Percentiles rank a stretch among this genome's conserved stretches.
Evolutionary conservation across 2,113 vertebrate genomes (phyloP).

Genomic region (Onychorhynchus coronatus): DNA sequence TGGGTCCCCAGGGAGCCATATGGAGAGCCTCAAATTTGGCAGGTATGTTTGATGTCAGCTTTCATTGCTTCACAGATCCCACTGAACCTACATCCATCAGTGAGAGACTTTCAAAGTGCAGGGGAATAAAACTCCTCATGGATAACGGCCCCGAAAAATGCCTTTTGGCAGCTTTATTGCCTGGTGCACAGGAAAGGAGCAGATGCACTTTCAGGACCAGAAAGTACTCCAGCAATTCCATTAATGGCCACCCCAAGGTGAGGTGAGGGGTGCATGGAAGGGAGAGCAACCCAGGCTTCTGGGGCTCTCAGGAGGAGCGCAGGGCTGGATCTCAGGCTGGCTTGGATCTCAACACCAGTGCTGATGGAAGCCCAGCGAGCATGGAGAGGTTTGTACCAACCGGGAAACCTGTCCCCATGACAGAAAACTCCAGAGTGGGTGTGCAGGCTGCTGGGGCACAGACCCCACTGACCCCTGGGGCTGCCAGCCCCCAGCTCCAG

Average conservation of each 20-base stretch:
- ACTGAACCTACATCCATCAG: not conserved
- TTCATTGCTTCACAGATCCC: not conserved
- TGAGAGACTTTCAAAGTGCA: not conserved
- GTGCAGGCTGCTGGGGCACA: not conserved
- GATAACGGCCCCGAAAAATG: not conserved
- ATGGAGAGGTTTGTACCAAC: not conserved
- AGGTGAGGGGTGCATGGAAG: rapidly evolving
- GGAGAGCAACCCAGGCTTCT: rapidly evolving
- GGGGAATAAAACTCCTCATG: not conserved
- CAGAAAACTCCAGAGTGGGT: not conserved
- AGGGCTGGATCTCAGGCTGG: not conserved
- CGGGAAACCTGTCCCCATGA: not conserved
- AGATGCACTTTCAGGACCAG: not conserved
- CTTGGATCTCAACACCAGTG: not conserved
- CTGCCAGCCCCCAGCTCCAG: not conserved
- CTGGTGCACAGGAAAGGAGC: not conserved
- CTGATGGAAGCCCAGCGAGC: rapidly evolving
- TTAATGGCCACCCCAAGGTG: not conserved
- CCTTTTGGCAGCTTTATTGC: conserved; percentile 28
- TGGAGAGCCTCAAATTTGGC: not conserved
- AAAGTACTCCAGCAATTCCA: not conserved
- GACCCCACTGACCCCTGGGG: not conserved
- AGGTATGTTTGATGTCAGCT: not conserved
- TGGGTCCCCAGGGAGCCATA: not conserved
- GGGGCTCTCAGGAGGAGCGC: not conserved